Percentiles rank a stretch among this genome's conserved stretches.
These are phyloP conservation scores for Gasterosteus nipponicus DNA, from an alignment of 2,113 vertebrate genomes.

Conservation along the genomic window DNA sequence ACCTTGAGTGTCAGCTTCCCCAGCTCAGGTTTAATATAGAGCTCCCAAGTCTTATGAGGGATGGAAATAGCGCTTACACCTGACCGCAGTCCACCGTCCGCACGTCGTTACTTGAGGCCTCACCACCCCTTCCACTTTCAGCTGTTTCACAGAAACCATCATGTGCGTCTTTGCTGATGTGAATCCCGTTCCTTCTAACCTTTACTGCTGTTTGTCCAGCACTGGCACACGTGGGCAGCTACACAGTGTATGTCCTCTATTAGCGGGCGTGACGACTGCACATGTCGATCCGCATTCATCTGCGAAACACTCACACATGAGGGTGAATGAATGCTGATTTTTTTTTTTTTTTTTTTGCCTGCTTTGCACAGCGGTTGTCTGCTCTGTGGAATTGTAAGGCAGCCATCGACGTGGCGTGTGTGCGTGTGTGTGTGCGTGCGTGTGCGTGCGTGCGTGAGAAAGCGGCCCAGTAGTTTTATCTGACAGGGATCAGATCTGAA, in stretches of 20 bases:
- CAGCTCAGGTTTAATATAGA: slow-evolving; percentile 61
- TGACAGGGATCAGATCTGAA: slow-evolving; percentile 65
- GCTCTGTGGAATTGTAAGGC: slow-evolving; percentile 13
- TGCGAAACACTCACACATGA: slow-evolving; percentile 8
- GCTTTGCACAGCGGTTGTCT: not conserved
- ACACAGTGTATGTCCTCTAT: slow-evolving; percentile 16
- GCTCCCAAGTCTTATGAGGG: slow-evolving; percentile 33
- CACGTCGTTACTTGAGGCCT: slow-evolving; percentile 1
- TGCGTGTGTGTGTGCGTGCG: slow-evolving; percentile 6
- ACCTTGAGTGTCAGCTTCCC: slow-evolving; percentile 49
- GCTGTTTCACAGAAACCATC: slow-evolving; percentile 4
- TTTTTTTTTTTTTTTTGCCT: not conserved
- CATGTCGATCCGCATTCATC: slow-evolving; percentile 20
- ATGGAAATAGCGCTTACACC: slow-evolving; percentile 35
- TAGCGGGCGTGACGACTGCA: slow-evolving; percentile 35
- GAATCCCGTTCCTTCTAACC: not conserved
- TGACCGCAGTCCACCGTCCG: not conserved
- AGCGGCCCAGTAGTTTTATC: slow-evolving; percentile 65
- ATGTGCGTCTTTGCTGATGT: not conserved
- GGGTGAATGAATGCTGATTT: slow-evolving; percentile 13
- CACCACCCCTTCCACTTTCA: not conserved
- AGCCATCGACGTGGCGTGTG: not conserved
- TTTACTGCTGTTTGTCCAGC: not conserved
- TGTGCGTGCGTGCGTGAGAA: not conserved
- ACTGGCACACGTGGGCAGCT: slow-evolving; percentile 17